phyloP scores from a whole-genome alignment of 64 coral and sea anemone species.

The Platygyra sinensis region DNA sequence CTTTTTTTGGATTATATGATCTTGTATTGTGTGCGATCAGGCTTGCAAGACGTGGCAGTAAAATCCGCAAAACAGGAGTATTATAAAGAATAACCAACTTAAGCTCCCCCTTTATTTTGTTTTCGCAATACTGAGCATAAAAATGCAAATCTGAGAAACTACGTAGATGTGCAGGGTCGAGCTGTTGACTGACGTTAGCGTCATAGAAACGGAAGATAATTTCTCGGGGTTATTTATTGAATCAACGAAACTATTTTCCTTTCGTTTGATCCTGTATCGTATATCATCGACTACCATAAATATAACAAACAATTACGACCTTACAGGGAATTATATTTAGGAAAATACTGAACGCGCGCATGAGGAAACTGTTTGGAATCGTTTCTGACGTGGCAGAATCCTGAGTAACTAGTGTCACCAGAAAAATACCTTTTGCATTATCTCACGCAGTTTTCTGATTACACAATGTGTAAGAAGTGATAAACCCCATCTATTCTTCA shows the following conservation, averaged over 20 bases:
- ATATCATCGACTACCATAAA: not conserved
- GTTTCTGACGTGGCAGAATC: not conserved
- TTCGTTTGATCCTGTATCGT: not conserved
- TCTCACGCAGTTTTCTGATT: not conserved
- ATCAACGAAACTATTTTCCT: slow-evolving; percentile 4
- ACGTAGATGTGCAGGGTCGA: not conserved
- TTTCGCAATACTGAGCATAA: slow-evolving; percentile 20
- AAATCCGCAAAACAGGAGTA: not conserved
- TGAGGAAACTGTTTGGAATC: not conserved
- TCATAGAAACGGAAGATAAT: not conserved
- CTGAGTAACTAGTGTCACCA: not conserved
- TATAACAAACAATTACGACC: not conserved
- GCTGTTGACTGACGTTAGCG: not conserved
- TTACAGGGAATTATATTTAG: not conserved
- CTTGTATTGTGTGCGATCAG: not conserved
- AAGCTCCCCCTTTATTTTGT: not conserved
- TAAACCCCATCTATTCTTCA: slow-evolving; percentile 2
- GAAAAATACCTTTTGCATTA: not conserved
- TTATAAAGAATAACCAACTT: not conserved
- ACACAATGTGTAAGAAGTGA: slow-evolving; percentile 29
- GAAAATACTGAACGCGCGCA: not conserved
- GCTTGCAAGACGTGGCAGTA: not conserved
- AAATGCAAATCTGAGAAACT: not conserved
- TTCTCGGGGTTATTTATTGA: not conserved
- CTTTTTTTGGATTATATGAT: too few relatives aligned